Conservation (phyloP, 2,797 vertebrate species). For the Gambusia yucatana region DNA sequence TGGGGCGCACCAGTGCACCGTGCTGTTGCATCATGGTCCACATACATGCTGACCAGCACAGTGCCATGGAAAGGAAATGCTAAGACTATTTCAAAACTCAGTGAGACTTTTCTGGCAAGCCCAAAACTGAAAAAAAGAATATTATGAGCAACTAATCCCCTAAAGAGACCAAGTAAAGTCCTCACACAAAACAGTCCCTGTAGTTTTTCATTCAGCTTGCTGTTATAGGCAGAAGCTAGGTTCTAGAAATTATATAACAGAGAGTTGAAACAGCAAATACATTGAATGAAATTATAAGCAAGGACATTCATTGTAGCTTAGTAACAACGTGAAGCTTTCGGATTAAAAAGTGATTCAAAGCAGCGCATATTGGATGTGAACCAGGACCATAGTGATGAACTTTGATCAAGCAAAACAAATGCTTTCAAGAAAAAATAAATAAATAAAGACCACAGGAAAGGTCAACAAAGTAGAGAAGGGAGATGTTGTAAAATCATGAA, state of each 20-base stretch:
- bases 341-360: slow-evolving; percentile 62
- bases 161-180: slow-evolving; percentile 22
- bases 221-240: slow-evolving; percentile 30
- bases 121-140: slow-evolving; percentile 20
- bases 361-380: slow-evolving; percentile 54
- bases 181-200: slow-evolving; percentile 19
- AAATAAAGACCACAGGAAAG: slow-evolving; percentile 39
- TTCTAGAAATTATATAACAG: slow-evolving; percentile 40
- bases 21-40: slow-evolving; percentile 62
- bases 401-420: slow-evolving; percentile 48
- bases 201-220: slow-evolving; percentile 38
- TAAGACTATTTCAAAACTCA: slow-evolving; percentile 32
- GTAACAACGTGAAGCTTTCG: slow-evolving; percentile 46
- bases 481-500: slow-evolving; percentile 37
- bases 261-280: slow-evolving; percentile 40
- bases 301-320: slow-evolving; percentile 54
- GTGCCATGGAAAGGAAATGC: slow-evolving; percentile 30
- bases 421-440: slow-evolving; percentile 19
- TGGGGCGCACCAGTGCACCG: slow-evolving; percentile 38
- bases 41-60: slow-evolving; percentile 50
- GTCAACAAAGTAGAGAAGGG: slow-evolving; percentile 20
- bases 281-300: slow-evolving; percentile 40
- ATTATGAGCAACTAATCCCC: slow-evolving; percentile 39
- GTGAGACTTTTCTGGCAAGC: slow-evolving; percentile 19
- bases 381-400: slow-evolving; percentile 51